Evolutionary conservation across 1,140 invertebrate genomes (phyloP).

Genomic region (Neotoxoptera formosana): DNA sequence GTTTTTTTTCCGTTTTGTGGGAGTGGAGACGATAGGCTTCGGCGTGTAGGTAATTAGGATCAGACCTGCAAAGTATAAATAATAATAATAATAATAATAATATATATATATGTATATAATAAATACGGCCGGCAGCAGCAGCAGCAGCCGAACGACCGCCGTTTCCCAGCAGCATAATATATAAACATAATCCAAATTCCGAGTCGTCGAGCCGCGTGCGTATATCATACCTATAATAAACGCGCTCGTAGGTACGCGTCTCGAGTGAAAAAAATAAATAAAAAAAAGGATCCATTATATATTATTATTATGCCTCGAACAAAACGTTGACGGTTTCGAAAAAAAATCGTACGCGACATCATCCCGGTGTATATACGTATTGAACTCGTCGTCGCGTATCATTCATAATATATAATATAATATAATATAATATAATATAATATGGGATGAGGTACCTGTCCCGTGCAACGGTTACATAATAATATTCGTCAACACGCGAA

Average conservation of each 20-base stretch:
- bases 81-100: too few relatives aligned
- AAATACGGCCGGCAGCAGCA: neutral
- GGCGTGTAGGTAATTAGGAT: conserved; percentile 23
- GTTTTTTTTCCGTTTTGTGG: neutral
- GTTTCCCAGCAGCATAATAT: too few relatives aligned
- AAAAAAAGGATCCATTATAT: conserved; percentile 17
- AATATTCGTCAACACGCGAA: conserved; percentile 20
- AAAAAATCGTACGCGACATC: neutral
- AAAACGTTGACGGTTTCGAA: neutral
- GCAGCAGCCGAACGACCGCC: neutral
- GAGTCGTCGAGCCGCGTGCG: neutral
- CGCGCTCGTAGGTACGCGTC: neutral
- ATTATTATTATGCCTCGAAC: neutral
- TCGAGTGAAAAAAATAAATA: too few relatives aligned
- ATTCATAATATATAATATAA: neutral
- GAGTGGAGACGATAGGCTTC: conserved; percentile 11
- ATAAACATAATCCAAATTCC: conserved; percentile 32
- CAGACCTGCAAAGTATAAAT: neutral
- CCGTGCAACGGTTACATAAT: neutral
- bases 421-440: neutral
- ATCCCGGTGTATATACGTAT: neutral
- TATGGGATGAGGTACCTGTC: neutral
- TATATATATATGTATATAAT: too few relatives aligned
- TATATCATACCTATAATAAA: neutral
- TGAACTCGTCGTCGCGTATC: neutral